Conservation (phyloP, 2,113 vertebrate species). For the Condylura cristata region DNA sequence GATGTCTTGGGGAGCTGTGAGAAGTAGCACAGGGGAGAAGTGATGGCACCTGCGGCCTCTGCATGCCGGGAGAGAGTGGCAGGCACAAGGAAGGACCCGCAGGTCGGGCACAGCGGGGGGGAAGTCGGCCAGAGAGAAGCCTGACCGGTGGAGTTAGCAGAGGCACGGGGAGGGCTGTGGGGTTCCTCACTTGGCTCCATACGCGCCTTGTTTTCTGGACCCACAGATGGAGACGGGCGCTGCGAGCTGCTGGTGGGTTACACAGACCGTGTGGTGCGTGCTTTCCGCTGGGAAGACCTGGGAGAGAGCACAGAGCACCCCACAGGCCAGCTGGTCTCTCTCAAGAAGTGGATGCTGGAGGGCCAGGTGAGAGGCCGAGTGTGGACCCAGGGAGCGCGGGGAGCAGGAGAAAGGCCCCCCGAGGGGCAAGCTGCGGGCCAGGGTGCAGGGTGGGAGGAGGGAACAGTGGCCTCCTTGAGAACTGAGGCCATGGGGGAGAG, state of each 20-base stretch:
- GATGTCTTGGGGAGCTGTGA: not conserved
- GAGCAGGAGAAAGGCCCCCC: not conserved
- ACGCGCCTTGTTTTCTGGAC: not conserved
- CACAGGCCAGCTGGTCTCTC: slow-evolving; percentile 92
- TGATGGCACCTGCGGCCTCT: not conserved
- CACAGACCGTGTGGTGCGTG: slow-evolving; percentile 97
- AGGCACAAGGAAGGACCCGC: not conserved
- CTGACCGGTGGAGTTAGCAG: not conserved
- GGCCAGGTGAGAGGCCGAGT: slow-evolving; percentile 90
- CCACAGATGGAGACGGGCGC: slow-evolving; percentile 94
- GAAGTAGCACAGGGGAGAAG: no score
- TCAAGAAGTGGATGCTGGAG: slow-evolving; percentile 98
- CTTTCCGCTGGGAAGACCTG: slow-evolving; percentile 96
- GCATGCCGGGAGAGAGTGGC: not conserved
- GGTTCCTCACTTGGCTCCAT: not conserved
- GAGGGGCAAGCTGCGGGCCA: rapidly evolving
- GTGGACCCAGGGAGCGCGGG: not conserved
- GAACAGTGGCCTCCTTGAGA: not conserved
- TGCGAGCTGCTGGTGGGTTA: slow-evolving; percentile 96
- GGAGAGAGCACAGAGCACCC: slow-evolving; percentile 87
- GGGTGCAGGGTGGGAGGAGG: not conserved
- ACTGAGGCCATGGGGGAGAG: not conserved
- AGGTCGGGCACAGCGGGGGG: not conserved
- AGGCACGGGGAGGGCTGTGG: not conserved
- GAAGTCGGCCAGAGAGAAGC: not conserved